Percentiles rank a stretch among this genome's conserved stretches.
Evolutionary conservation across 2,113 vertebrate genomes (phyloP).

Genomic region (Gnathonemus longibarbis): DNA sequence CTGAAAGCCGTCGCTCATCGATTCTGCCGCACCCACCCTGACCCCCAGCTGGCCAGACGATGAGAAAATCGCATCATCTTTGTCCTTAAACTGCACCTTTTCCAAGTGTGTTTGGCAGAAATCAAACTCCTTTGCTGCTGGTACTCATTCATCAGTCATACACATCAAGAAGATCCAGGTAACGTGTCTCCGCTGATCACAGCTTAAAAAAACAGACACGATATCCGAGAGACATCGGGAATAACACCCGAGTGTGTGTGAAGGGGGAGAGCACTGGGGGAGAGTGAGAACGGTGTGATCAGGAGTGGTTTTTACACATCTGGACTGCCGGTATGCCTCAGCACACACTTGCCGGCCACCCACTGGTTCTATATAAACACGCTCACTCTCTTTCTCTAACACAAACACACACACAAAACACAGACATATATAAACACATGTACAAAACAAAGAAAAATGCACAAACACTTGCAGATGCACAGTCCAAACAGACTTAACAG

Average conservation of each 20-base stretch:
- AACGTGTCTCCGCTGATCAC: neutral
- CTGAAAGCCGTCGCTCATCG: neutral
- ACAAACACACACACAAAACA: neutral
- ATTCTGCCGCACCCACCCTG: neutral
- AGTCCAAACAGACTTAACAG: neutral
- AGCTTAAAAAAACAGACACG: neutral
- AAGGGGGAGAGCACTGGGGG: neutral
- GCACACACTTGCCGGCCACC: slow-evolving; percentile 20
- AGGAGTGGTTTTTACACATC: neutral
- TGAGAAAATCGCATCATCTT: too few species aligned
- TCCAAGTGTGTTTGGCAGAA: too few species aligned
- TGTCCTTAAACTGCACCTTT: too few species aligned
- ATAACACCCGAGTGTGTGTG: neutral
- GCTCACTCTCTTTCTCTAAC: neutral
- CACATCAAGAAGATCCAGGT: neutral
- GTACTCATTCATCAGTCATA: too few species aligned
- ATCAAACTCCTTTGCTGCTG: too few species aligned
- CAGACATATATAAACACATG: neutral
- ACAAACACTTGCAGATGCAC: neutral
- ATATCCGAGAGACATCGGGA: neutral
- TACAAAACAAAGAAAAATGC: neutral
- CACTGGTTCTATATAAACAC: slow-evolving; percentile 24
- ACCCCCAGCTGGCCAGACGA: too few species aligned
- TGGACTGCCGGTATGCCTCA: neutral
- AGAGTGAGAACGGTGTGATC: neutral